Evolutionary conservation across 2,113 vertebrate genomes (phyloP).

Genomic region (Etia nguti): DNA sequence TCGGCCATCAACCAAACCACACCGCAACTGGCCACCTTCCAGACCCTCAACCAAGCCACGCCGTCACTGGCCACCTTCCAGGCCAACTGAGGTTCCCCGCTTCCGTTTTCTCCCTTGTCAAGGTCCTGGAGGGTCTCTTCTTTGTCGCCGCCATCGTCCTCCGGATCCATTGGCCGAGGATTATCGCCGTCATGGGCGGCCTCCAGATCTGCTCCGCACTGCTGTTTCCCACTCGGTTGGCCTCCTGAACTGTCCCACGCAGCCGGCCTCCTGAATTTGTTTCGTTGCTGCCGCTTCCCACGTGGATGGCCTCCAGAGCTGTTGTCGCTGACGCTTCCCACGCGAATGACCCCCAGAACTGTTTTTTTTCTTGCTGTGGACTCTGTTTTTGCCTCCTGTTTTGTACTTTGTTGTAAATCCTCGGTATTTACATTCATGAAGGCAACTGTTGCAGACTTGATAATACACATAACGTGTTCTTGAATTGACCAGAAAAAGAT

Average conservation of each 20-base stretch:
- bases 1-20: neutral
- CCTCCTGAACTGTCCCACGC: neutral
- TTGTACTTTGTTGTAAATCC: neutral
- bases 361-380: neutral
- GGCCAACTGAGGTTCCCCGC: neutral
- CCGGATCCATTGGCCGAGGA: neutral
- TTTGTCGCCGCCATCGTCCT: neutral
- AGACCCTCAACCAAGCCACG: neutral
- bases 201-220: neutral
- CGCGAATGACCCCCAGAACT: neutral
- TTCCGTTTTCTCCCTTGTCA: neutral
- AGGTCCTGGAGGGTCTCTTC: neutral
- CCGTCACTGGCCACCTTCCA: neutral
- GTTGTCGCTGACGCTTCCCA: neutral
- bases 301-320: neutral
- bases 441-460: too few species aligned
- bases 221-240: neutral
- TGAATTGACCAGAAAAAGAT: neutral
- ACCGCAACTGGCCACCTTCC: neutral
- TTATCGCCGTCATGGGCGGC: neutral
- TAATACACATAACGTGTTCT: too few species aligned
- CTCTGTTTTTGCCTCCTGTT: neutral
- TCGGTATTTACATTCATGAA: neutral
- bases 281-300: neutral
- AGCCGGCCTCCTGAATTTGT: neutral